These are phyloP conservation scores for Stichodactyla mertensii DNA, from an alignment of 64 coral and sea anemone species.

Conservation along the genomic window DNA sequence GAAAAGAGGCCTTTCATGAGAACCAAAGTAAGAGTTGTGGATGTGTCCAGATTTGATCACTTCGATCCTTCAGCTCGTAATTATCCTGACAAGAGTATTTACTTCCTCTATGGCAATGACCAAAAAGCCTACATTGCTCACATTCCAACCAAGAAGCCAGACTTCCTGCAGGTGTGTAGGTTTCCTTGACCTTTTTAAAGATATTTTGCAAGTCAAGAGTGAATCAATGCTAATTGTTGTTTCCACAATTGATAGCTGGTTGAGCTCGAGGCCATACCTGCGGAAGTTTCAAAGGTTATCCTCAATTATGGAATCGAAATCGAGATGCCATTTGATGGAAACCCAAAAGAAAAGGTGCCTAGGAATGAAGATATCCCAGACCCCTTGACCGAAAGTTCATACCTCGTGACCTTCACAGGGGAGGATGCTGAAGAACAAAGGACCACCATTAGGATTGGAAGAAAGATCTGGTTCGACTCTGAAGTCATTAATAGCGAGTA, in stretches of 20 bases:
- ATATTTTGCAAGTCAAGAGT: background rate
- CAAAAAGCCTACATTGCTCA: conserved; percentile 38
- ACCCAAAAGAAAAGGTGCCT: background rate
- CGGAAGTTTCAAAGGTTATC: background rate
- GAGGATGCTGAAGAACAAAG: conserved; percentile 51
- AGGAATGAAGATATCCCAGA: background rate
- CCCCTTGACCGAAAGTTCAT: conserved; percentile 14
- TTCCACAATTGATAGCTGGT: conserved; percentile 13
- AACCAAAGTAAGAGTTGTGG: conserved; percentile 17
- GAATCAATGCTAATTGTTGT: background rate
- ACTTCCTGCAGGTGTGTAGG: conserved; percentile 41
- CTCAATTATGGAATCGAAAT: conserved; percentile 28
- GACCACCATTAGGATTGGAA: conserved; percentile 46
- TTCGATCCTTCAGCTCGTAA: conserved; percentile 16
- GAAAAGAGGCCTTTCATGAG: conserved; percentile 27
- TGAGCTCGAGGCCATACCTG: conserved; percentile 22
- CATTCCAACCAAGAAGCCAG: conserved; percentile 38
- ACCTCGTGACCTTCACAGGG: conserved; percentile 29
- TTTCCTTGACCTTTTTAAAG: background rate
- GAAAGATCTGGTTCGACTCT: conserved; percentile 49
- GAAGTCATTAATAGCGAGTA: background rate
- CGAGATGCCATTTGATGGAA: conserved; percentile 41
- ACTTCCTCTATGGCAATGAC: conserved; percentile 20
- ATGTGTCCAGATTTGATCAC: conserved; percentile 36
- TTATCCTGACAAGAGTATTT: conserved; percentile 21